Evolutionary conservation across 2,888 invertebrate species (phyloP).

Genomic region (Eupithecia insigniata): DNA sequence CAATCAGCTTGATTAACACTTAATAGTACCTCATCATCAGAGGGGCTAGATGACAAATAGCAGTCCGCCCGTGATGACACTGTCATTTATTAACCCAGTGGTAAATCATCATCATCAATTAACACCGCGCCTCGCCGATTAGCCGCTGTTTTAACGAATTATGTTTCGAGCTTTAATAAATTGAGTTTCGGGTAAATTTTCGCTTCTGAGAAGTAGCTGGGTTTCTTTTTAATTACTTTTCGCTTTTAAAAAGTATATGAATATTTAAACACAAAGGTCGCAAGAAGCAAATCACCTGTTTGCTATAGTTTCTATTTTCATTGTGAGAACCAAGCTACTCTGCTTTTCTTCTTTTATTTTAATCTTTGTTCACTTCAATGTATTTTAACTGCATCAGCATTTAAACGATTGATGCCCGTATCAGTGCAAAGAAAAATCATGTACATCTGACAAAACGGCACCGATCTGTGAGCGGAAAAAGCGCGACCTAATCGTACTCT

Average conservation of each 20-base stretch:
- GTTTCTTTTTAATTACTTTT: slow-evolving; percentile 20
- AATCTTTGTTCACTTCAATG: background rate
- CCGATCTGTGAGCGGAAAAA: slow-evolving; percentile 80
- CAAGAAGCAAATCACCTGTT: background rate
- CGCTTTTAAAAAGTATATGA: slow-evolving; percentile 3
- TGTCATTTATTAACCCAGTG: slow-evolving; percentile 66
- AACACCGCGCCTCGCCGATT: slow-evolving; percentile 54
- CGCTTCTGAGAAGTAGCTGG: slow-evolving; percentile 16
- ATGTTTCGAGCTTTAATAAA: slow-evolving; percentile 31
- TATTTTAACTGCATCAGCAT: slow-evolving; percentile 4
- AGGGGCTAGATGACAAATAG: slow-evolving; percentile 61
- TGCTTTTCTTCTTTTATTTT: background rate
- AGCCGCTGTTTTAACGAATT: slow-evolving; percentile 41
- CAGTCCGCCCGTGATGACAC: slow-evolving; percentile 71
- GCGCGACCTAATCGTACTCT: slow-evolving; percentile 80
- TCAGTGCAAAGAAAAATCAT: slow-evolving; percentile 51
- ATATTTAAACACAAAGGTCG: background rate
- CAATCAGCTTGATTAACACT: slow-evolving; percentile 15
- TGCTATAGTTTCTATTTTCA: background rate
- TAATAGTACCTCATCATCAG: slow-evolving; percentile 26
- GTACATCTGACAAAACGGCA: slow-evolving; percentile 74
- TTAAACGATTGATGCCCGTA: slow-evolving; percentile 20
- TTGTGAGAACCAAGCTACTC: background rate
- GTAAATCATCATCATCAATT: slow-evolving; percentile 64
- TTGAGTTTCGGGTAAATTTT: slow-evolving; percentile 29